These are phyloP conservation scores for Zoanthus sociatus DNA, from an alignment of 92 coral and sea anemone genomes.

Conservation along the genomic window DNA sequence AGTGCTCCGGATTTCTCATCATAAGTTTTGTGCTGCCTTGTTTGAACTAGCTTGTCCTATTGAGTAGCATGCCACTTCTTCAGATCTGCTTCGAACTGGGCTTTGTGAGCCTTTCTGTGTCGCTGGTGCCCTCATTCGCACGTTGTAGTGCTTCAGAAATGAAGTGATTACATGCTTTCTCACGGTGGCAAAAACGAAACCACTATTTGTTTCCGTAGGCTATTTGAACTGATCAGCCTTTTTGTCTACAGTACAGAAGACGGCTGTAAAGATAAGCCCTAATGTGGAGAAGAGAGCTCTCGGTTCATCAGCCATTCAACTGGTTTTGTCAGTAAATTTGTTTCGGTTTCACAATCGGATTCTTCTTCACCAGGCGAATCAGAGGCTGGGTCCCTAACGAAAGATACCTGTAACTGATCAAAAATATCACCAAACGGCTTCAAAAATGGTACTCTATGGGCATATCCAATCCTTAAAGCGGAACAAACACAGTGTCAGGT, in stretches of 20 bases:
- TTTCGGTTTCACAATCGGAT: neutral
- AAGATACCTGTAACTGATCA: conserved; percentile 15
- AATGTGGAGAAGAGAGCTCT: conserved; percentile 10
- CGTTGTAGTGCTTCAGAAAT: neutral
- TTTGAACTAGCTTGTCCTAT: conserved; percentile 41
- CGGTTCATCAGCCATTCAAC: conserved; percentile 23
- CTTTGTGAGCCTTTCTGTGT: conserved; percentile 25
- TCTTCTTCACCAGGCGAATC: conserved; percentile 12
- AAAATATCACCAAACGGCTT: conserved; percentile 46
- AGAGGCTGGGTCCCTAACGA: conserved; percentile 27
- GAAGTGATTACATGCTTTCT: conserved; percentile 22
- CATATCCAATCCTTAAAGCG: conserved; percentile 55
- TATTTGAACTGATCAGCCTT: neutral
- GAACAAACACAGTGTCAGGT: conserved; percentile 37
- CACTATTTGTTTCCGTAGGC: neutral
- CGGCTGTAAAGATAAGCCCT: neutral
- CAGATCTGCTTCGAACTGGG: neutral
- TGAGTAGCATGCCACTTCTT: conserved; percentile 50
- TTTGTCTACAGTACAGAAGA: neutral
- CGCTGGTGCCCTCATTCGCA: conserved; percentile 45
- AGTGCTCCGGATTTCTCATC: conserved; percentile 49
- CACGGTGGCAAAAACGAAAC: conserved; percentile 10
- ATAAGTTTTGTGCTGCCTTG: conserved; percentile 32
- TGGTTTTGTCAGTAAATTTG: conserved; percentile 8
- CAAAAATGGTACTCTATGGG: conserved; percentile 48